Base-by-base conservation (phyloP, 1,140 invertebrate species). In the Drosophila kanapiae region DNA sequence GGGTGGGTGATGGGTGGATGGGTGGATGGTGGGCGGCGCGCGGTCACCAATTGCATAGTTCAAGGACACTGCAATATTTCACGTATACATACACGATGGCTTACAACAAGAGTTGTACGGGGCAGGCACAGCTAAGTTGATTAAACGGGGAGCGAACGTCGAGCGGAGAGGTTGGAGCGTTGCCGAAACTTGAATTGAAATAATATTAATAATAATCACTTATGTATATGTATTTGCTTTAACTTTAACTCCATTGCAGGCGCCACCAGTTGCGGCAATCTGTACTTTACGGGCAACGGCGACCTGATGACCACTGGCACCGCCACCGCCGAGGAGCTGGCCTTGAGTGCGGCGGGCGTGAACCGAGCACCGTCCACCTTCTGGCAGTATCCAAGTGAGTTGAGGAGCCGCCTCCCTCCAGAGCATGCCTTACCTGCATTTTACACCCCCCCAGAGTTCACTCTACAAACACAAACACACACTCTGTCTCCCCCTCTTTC, bases 361-460 rank as follows among this genome's bases (percentile, higher is more conserved):
- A 92, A 83, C 56, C 74, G 92, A 4, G 80, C 92, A n/a, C 91
- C 95, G 80, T 94, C 96, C 61, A 95, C 96, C 72, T 93, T 96
- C 86, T 96, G 95, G 96, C 95, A 96, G 93, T 96, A 96, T 94
- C 95, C 96, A 80, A 94, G 95, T 96, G 92, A 95, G 94, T 93
- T 43, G 16, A 38, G 16, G n/a, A 7, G 31, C 3, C 6, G 9
- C 7, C 13, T 7, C 33, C 29, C 35, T 8, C 42, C 33, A 43
- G 27, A 33, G 18, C 60, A 53, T 59, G 59, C 38, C 40, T 2
- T 23, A 40, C 51, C 38, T 16, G 37, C 48, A 6, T 38, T 29
- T n/a, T n/a, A n/a, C n/a, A 31, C 37, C 38, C 18, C 9, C 37
- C 38, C 29, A 43, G 33, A 40, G 58, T 18, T 68, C 42, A 18